phyloP scores from a whole-genome alignment of 2,797 vertebrate genomes.

The Orientallactaga sibirica region DNA sequence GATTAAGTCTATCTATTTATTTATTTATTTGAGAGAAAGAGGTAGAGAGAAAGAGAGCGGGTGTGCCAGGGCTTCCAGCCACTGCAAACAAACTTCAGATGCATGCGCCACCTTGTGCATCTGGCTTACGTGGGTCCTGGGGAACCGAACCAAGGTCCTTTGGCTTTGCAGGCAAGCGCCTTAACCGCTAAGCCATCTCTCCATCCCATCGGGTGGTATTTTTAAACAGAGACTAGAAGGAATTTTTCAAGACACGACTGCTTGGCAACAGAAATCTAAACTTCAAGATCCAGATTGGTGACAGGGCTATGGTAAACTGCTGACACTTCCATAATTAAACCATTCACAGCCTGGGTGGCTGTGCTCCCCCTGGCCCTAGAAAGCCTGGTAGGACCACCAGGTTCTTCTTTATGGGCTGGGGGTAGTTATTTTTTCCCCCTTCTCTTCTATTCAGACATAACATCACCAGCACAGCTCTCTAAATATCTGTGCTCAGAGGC shows the following conservation, averaged over 20 bases:
- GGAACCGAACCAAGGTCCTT: too few relatives aligned
- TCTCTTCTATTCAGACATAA: constrained; percentile 81
- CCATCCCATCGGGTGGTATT: neutral
- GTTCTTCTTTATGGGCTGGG: constrained; percentile 41
- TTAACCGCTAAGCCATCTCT: too few relatives aligned
- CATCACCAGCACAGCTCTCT: constrained; percentile 86
- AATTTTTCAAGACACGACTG: constrained; percentile 46
- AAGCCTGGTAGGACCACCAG: neutral
- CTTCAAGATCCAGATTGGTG: neutral
- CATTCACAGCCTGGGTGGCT: neutral
- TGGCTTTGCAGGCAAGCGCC: too few relatives aligned
- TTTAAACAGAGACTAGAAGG: constrained; percentile 62
- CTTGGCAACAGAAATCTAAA: constrained; percentile 41
- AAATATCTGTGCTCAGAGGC: constrained; percentile 86
- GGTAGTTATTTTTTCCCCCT: constrained; percentile 78
- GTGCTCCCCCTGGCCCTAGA: neutral
- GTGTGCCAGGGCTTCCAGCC: too few relatives aligned
- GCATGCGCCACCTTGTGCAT: too few relatives aligned
- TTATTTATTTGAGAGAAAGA: too few relatives aligned
- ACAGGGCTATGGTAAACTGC: neutral
- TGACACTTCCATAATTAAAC: constrained; percentile 11
- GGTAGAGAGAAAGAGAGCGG: too few relatives aligned
- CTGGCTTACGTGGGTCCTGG: too few relatives aligned
- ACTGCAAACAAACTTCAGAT: too few relatives aligned
- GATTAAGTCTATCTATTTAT: too few relatives aligned